Percentiles rank a stretch among this genome's conserved stretches.
Conservation (phyloP, 2,888 invertebrate genomes). For the Timandra comae region DNA sequence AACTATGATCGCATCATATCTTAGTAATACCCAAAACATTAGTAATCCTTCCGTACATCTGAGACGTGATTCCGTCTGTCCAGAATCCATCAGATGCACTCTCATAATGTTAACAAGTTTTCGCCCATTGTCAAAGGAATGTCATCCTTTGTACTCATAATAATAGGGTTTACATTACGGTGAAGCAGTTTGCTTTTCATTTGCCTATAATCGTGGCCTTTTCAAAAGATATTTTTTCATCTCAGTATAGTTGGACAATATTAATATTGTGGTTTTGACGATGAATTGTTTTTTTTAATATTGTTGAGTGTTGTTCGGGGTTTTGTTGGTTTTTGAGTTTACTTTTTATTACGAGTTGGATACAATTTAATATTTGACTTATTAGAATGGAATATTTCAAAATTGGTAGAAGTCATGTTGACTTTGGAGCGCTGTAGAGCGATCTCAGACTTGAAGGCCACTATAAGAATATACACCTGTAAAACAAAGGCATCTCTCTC, state of each 20-base stretch:
- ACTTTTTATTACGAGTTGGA: no score
- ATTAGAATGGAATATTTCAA: no score
- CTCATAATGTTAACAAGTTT: constrained; percentile 55
- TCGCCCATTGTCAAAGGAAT: constrained; percentile 46
- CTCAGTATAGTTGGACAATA: not conserved
- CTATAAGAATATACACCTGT: no score
- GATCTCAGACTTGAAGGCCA: no score
- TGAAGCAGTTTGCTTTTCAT: constrained; percentile 26
- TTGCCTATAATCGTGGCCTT: constrained; percentile 23
- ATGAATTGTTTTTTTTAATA: constrained; percentile 1
- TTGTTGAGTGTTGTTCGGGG: not conserved
- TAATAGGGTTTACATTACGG: constrained; percentile 44
- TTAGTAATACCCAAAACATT: no score
- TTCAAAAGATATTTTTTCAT: constrained; percentile 1
- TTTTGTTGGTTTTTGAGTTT: no score
- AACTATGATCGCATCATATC: no score
- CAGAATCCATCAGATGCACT: constrained; percentile 49
- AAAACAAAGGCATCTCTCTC: no score
- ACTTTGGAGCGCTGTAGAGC: no score
- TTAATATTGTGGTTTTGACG: not conserved
- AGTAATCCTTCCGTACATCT: no score
- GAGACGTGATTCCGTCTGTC: constrained; percentile 37
- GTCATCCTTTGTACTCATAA: constrained; percentile 39
- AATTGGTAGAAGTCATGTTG: no score
- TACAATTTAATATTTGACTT: no score